Conservation (phyloP, 2,888 invertebrate genomes). For the Entomobrya proxima region DNA sequence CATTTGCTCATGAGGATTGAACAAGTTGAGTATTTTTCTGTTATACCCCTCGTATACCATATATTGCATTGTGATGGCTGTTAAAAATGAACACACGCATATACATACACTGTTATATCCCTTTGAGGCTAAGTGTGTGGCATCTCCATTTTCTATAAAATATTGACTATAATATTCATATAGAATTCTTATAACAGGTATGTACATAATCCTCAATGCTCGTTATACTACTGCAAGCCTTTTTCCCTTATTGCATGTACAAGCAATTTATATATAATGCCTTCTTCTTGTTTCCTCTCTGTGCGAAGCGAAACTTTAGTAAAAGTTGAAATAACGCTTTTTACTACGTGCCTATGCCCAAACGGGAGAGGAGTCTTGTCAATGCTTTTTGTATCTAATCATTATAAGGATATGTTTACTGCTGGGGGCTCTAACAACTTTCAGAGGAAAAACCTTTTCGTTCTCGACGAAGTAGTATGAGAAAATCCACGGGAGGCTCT, state of each 20-base stretch:
- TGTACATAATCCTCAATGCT: no score
- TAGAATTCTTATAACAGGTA: no score
- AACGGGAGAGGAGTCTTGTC: not conserved
- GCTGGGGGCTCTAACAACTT: constrained; percentile 56
- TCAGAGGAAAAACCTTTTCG: constrained; percentile 27
- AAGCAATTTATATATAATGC: no score
- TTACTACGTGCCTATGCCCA: not conserved
- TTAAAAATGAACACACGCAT: constrained; percentile 3
- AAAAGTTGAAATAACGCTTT: not conserved
- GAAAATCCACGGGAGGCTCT: constrained; percentile 59
- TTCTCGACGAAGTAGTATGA: constrained; percentile 51
- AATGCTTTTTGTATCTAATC: not conserved
- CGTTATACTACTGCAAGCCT: no score
- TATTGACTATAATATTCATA: no score
- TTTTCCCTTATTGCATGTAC: no score
- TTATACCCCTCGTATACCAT: not conserved
- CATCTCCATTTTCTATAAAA: no score
- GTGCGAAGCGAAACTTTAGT: not conserved
- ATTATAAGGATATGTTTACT: constrained; percentile 5
- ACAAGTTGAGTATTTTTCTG: not conserved
- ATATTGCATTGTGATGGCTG: no score
- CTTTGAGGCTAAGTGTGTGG: no score
- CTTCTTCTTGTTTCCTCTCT: no score
- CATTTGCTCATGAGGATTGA: not conserved
- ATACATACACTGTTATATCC: no score